Conservation (phyloP, 2,888 invertebrate genomes). For the Cynaeus angustus region DNA sequence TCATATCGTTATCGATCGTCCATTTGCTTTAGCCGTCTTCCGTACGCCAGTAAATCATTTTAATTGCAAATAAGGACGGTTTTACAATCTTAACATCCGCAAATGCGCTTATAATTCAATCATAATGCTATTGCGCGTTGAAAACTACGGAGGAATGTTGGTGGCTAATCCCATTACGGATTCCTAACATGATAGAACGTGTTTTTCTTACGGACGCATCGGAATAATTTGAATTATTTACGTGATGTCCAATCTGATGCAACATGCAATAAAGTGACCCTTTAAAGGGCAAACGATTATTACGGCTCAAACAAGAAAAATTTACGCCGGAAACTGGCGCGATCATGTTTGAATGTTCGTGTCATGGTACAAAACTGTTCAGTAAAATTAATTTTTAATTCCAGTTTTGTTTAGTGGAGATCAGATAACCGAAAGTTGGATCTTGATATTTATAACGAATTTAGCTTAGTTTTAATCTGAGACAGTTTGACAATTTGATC, state of each 20-base stretch:
- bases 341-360: no score
- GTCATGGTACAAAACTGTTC: no score
- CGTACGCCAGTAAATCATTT: conserved; percentile 33
- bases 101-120: conserved; percentile 38
- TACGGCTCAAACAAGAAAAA: no score
- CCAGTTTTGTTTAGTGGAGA: no score
- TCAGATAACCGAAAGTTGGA: no score
- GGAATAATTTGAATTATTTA: conserved; percentile 23
- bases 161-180: conserved; percentile 18
- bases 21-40: conserved; percentile 3
- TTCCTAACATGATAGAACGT: conserved; percentile 22
- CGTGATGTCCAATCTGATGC: conserved; percentile 20
- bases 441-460: no score
- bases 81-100: conserved; percentile 37
- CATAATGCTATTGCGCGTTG: conserved; percentile 15
- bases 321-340: no score
- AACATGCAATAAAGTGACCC: conserved; percentile 18
- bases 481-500: no score
- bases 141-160: conserved; percentile 10
- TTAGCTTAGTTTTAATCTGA: no score
- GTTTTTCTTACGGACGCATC: conserved; percentile 20
- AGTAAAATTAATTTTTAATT: no score
- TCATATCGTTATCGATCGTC: conserved; percentile 27
- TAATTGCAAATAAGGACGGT: conserved; percentile 39
- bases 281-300: background rate